phyloP scores from a whole-genome alignment of 2,797 vertebrate genomes.

The Gymnoscopelus microlampas region DNA sequence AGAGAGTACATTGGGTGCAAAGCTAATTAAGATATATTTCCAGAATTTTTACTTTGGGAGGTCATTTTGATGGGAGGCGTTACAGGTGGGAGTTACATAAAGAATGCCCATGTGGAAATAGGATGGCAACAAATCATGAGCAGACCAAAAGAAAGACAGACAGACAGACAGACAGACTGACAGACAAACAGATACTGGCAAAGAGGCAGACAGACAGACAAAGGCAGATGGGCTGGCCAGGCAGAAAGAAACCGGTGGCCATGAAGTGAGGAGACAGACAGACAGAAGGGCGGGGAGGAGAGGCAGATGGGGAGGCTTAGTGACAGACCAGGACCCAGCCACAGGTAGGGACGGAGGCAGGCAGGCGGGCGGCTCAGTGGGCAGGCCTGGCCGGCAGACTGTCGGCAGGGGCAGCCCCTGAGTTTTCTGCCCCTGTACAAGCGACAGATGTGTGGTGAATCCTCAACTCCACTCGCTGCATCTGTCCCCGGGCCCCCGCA shows the following conservation, averaged over 20 bases:
- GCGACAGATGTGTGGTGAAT: conserved; percentile 87
- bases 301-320: conserved; percentile 67
- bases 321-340: conserved; percentile 52
- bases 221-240: neutral
- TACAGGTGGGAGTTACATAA: conserved; percentile 4
- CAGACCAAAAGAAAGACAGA: neutral
- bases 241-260: neutral
- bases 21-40: conserved; percentile 46
- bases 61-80: conserved; percentile 45
- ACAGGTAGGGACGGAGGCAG: conserved; percentile 71
- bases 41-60: conserved; percentile 29
- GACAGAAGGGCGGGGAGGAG: conserved; percentile 28
- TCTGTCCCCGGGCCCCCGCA: conserved; percentile 69
- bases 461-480: conserved; percentile 79
- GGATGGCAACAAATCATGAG: conserved; percentile 6
- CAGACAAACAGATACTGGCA: conserved; percentile 35
- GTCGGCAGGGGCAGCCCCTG: conserved; percentile 62
- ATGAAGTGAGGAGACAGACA: conserved; percentile 2
- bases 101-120: neutral
- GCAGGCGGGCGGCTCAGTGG: conserved; percentile 37
- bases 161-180: conserved; percentile 46
- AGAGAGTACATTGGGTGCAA: conserved; percentile 42
- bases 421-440: conserved; percentile 64
- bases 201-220: conserved; percentile 38
- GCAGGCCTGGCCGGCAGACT: conserved; percentile 50